Conservation (phyloP, 1,140 invertebrate genomes). For the Cherax quadricarinatus region DNA sequence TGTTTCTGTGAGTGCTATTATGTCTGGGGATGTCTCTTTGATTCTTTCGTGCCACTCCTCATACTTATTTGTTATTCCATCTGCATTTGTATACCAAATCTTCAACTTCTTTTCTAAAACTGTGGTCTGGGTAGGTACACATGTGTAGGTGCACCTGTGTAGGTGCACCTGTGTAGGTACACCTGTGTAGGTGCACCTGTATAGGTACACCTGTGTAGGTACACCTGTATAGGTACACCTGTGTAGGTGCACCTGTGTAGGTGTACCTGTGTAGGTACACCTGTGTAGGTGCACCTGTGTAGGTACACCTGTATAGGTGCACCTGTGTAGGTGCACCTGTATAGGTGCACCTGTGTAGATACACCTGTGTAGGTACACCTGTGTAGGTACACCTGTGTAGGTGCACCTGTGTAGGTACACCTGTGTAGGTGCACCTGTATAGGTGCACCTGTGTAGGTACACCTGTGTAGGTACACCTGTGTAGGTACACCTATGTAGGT, state of each 20-base stretch:
- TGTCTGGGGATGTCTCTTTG: too few species aligned
- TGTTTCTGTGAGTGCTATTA: too few species aligned
- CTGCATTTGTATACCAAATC: too few species aligned
- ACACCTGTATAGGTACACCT: neutral
- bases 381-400: constrained; percentile 32
- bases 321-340: neutral
- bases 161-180: constrained; percentile 22
- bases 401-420: constrained; percentile 23
- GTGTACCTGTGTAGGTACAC: neutral
- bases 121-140: too few species aligned
- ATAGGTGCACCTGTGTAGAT: too few species aligned
- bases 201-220: constrained; percentile 24
- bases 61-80: too few species aligned
- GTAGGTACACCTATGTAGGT: neutral
- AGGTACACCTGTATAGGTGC: neutral
- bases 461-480: neutral
- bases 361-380: too few species aligned
- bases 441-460: neutral
- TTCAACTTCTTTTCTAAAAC: too few species aligned
- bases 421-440: neutral
- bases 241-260: neutral
- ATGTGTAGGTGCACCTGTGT: too few species aligned
- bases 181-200: constrained; percentile 52
- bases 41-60: too few species aligned
- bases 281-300: neutral